phyloP scores from a whole-genome alignment of 30 jellyfish, hydroid and myxozoan genomes.

The Cassiopea xamachana region DNA sequence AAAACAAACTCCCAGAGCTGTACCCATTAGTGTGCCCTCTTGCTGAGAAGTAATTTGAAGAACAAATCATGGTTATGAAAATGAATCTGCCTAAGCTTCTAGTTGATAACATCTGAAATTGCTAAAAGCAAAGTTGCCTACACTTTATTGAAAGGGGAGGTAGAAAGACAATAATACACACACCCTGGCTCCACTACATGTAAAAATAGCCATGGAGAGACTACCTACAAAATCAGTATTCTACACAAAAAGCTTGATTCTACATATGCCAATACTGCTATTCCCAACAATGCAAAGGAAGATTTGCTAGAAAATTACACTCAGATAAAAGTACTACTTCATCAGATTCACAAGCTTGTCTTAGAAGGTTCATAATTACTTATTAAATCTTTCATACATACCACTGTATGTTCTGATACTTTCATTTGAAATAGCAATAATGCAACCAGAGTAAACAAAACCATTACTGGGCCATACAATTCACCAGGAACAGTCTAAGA shows the following conservation, averaged over 20 bases:
- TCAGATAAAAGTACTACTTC: no score
- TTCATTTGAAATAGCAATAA: constrained; percentile 89
- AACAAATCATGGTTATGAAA: background rate
- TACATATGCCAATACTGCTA: no score
- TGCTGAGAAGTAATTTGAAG: constrained; percentile 64
- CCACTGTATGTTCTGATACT: constrained; percentile 93
- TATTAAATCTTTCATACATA: background rate
- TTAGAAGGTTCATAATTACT: no score
- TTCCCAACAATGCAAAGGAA: no score
- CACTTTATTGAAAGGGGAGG: background rate
- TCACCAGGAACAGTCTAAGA: constrained; percentile 96
- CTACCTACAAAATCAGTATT: no score
- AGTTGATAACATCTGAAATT: no score
- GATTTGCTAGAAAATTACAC: no score
- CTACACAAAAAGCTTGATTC: no score
- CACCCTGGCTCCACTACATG: no score
- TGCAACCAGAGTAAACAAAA: constrained; percentile 89
- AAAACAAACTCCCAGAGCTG: constrained; percentile 97
- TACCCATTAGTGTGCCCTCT: constrained; percentile 99
- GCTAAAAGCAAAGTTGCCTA: background rate
- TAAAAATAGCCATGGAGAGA: no score
- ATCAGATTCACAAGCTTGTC: no score
- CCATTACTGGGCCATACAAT: constrained; percentile 98
- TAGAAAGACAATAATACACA: no score
- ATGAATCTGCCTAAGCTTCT: background rate